These are phyloP conservation scores for Neolamprologus toae DNA, from an alignment of 2,113 vertebrate genomes.

Conservation along the genomic window DNA sequence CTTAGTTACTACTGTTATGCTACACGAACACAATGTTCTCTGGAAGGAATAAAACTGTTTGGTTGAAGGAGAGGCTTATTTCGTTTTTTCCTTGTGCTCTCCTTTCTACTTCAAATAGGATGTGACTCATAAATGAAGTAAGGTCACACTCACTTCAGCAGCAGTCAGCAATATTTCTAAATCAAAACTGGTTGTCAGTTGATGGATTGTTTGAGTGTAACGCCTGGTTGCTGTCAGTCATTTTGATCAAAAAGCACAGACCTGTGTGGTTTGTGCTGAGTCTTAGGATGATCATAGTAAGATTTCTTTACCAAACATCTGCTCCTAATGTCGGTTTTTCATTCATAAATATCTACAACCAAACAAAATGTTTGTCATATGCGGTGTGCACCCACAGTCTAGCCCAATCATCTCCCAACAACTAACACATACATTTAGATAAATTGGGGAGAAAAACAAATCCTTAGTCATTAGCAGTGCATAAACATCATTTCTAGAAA, in stretches of 20 bases:
- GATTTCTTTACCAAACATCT: neutral
- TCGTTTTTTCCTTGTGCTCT: neutral
- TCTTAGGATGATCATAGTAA: neutral
- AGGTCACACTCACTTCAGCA: neutral
- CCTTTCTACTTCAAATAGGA: neutral
- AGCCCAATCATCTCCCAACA: neutral
- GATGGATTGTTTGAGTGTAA: neutral
- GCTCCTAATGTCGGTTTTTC: neutral
- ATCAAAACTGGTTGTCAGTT: neutral
- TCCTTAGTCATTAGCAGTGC: fast-evolving
- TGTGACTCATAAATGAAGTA: neutral
- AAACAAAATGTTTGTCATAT: neutral
- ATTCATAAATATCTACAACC: neutral
- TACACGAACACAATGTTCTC: neutral
- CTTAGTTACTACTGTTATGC: neutral
- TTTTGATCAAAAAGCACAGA: neutral
- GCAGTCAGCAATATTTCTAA: neutral
- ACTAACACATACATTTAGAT: neutral
- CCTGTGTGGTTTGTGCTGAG: neutral
- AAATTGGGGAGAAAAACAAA: neutral
- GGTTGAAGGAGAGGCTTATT: neutral
- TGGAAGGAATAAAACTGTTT: neutral
- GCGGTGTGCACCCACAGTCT: neutral
- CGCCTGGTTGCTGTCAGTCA: neutral
- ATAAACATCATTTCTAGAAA: neutral